Percentiles rank a stretch among this genome's conserved stretches.
Evolutionary conservation across 2,797 vertebrate genomes (phyloP).

Genomic region (Ptychobarbus kaznakovi): DNA sequence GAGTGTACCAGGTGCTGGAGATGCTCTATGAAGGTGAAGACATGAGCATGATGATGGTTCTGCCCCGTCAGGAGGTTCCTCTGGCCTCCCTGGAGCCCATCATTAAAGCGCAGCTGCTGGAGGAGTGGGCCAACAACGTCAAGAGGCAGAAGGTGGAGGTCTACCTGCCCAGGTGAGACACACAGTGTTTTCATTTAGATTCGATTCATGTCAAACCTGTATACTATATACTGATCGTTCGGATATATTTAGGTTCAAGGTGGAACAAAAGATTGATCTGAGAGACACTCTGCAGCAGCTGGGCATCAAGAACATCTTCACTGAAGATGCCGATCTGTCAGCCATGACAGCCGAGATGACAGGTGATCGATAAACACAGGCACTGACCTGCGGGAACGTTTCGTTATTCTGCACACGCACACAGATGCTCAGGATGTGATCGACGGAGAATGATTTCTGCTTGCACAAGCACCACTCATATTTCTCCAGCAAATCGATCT

Average conservation of each 20-base stretch:
- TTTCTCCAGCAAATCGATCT: background rate
- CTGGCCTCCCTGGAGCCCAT: slow-evolving; percentile 91
- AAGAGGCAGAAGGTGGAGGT: slow-evolving; percentile 98
- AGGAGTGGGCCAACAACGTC: slow-evolving; percentile 96
- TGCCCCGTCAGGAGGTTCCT: slow-evolving; percentile 95
- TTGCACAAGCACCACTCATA: background rate
- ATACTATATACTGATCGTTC: background rate
- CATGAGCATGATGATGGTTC: slow-evolving; percentile 93
- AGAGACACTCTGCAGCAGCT: slow-evolving; percentile 87
- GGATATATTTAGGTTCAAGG: slow-evolving; percentile 84
- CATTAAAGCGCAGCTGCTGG: slow-evolving; percentile 89
- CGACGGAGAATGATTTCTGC: background rate
- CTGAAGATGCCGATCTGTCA: slow-evolving; percentile 89
- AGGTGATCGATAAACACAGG: slow-evolving; percentile 24
- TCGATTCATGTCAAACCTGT: background rate
- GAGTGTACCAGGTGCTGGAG: slow-evolving; percentile 97
- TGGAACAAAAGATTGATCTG: slow-evolving; percentile 94
- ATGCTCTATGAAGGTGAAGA: slow-evolving; percentile 95
- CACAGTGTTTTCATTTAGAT: background rate
- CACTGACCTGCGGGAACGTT: background rate
- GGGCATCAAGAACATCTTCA: slow-evolving; percentile 91
- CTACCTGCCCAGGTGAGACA: slow-evolving; percentile 90
- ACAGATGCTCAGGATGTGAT: slow-evolving; percentile 36
- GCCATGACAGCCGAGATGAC: slow-evolving; percentile 87
- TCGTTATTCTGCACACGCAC: background rate